Evolutionary conservation across 2,888 invertebrate species (phyloP), one percentile per base, ranked within the genome.

Genomic region (Leistus spinibarbis): DNA sequence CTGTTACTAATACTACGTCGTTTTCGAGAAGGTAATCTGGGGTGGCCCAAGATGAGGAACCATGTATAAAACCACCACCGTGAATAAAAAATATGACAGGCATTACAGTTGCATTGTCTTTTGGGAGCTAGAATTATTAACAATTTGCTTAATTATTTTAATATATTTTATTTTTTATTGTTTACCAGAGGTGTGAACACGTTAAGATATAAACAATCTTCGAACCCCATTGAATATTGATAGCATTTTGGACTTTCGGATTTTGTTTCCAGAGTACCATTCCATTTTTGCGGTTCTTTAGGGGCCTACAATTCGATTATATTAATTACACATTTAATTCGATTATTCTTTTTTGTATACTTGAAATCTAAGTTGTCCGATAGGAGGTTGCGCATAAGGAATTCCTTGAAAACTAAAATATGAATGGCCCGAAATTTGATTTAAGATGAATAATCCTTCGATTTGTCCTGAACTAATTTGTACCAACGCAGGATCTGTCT

Each of bases 171-270:
- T 20, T 60, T 9, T 23, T 17, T 10, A 7, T n/a, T 5, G 53
- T 65, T 57, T 72, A 72, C 72, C 23, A 17, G 40, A 13, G 72
- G 54, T 57, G 72, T 72, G n/a, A 19, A 72, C 1, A 72, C 72
- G 57, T 72, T 72, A 22, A 72, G 22, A 57, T 54, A 72, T 27
- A 72, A 66, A 57, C 72, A 72, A 40, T 72, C 72, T 65, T 72
- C 72, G 10, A 56, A 66, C 3, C 72, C 72, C 20, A 65, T 65
- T 19, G n/a, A 7, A 23, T 19, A 13, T 56, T 72, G 72, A 20
- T 65, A n/a, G 57, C 72, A 72, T 56, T 17, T 5, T n/a, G 65
- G 24, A 16, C 66, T 57, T 19, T 72, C 72, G 13, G 16, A 17
- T 20, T 56, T 65, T 56, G 66, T 66, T 54, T 65, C 56, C 16